These are phyloP conservation scores for Tinamus major DNA, from an alignment of 2,797 vertebrate genomes.

Conservation along the genomic window DNA sequence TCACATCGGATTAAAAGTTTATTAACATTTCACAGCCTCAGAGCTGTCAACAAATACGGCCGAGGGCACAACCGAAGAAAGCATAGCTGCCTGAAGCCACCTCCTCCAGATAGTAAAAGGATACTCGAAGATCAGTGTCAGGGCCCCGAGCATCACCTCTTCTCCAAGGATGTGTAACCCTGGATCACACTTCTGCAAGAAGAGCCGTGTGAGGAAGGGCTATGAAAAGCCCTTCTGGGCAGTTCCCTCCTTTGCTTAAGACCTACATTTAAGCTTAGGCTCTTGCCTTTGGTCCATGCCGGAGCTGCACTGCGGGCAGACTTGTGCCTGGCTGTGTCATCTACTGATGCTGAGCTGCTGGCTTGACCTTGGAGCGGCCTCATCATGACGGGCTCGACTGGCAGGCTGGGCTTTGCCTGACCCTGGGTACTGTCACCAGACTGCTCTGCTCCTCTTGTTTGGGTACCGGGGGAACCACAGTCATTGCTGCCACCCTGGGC, in stretches of 20 bases:
- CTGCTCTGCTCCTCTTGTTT: neutral
- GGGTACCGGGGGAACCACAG: neutral
- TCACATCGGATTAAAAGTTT: neutral
- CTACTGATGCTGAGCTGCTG: neutral
- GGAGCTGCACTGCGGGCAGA: neutral
- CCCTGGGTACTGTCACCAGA: neutral
- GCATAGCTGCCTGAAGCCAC: neutral
- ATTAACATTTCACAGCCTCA: neutral
- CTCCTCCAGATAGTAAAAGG: neutral
- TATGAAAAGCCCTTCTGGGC: neutral
- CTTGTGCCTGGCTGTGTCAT: fast-evolving
- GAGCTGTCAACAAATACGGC: fast-evolving
- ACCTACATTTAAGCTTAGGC: neutral
- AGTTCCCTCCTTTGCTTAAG: neutral
- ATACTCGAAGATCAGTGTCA: neutral
- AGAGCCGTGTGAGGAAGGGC: neutral
- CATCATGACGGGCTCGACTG: neutral
- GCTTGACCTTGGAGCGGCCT: neutral
- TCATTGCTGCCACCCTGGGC: neutral
- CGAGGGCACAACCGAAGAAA: neutral
- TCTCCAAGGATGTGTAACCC: neutral
- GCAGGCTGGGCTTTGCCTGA: neutral
- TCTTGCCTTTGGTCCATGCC: neutral
- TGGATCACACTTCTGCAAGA: neutral
- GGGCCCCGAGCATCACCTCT: neutral